Evolutionary conservation across 2,113 vertebrate genomes (phyloP), one percentile per base, ranked within the genome.

Genomic region (Pleuronectes platessa): DNA sequence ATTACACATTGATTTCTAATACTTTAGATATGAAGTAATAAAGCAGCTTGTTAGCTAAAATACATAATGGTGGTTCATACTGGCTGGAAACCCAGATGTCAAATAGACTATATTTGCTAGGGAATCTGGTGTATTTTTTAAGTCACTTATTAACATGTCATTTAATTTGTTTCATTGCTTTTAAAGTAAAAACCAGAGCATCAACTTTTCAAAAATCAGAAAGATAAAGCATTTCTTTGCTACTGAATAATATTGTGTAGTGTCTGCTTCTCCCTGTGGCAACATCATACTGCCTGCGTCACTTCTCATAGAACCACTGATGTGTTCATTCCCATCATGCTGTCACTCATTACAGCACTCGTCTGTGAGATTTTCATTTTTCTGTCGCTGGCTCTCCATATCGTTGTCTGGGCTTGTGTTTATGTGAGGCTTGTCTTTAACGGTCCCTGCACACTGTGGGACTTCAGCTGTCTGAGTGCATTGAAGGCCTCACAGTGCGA

Each of bases 281-380:
- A 70, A 60, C 72, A 75, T 55, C 23, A 24, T 69, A 58, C 64
- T 59, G 51, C 27, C 40, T 40, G 71, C 77, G 71, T 78, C 69
- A 82, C 49, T 71, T 62, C 55, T 23, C 45, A 47, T 31, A 81
- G 81, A 74, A 62, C 71, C 78, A 74, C 74, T 72, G 56, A 83
- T 82, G 83, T 85, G 68, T 82, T 77, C 68, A 79, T 78, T 80
- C 74, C 76, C 76, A 61, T 74, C 80, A 65, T 42, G 84, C 76
- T 82, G 87, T 90, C 86, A 86, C 75, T 89, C 83, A 80, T 80
- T 88, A 79, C 56, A 35, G 64, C 53, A 49, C 15, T 49, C 47
- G 18, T 15, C 47, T 49, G 47, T 49, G 47, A 18, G 47, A 49
- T 18, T 17, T 18, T 17, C 1, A 4, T 49, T 49, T 49, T 18